phyloP scores from a whole-genome alignment of 2,113 vertebrate species.

The Poeciliopsis prolifica region DNA sequence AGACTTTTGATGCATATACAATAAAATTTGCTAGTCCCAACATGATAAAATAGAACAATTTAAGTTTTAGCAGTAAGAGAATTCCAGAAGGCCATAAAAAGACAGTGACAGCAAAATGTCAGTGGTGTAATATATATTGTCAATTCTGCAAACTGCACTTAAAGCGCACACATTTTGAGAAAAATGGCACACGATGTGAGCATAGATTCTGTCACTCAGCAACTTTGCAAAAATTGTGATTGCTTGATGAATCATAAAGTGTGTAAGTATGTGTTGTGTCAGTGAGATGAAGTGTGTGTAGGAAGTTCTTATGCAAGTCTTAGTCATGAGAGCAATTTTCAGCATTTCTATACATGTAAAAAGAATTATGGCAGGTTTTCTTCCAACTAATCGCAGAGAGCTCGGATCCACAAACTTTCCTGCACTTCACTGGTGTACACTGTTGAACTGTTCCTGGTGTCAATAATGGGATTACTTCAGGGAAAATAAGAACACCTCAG shows the following conservation, averaged over 20 bases:
- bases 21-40: too few species aligned
- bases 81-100: background rate
- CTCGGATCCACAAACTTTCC: background rate
- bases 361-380: conserved; percentile 29
- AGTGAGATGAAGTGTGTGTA: conserved; percentile 42
- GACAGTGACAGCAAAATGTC: background rate
- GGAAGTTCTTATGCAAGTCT: conserved; percentile 64
- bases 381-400: conserved; percentile 31
- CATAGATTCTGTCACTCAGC: conserved; percentile 27
- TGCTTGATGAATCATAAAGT: conserved; percentile 43
- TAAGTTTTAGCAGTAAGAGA: background rate
- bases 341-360: conserved; percentile 27
- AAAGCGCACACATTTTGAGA: conserved; percentile 9
- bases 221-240: conserved; percentile 35
- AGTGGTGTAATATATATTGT: background rate
- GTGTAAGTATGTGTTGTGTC: conserved; percentile 25
- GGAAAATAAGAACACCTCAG: background rate
- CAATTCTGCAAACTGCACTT: too few species aligned
- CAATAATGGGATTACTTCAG: too few species aligned
- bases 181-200: conserved; percentile 26
- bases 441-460: background rate
- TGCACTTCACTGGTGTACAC: background rate
- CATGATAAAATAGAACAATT: too few species aligned
- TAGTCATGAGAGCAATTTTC: conserved; percentile 55
- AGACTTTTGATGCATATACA: background rate